Conservation (phyloP, 1,140 invertebrate genomes). For the Paralvinella palmiformis region DNA sequence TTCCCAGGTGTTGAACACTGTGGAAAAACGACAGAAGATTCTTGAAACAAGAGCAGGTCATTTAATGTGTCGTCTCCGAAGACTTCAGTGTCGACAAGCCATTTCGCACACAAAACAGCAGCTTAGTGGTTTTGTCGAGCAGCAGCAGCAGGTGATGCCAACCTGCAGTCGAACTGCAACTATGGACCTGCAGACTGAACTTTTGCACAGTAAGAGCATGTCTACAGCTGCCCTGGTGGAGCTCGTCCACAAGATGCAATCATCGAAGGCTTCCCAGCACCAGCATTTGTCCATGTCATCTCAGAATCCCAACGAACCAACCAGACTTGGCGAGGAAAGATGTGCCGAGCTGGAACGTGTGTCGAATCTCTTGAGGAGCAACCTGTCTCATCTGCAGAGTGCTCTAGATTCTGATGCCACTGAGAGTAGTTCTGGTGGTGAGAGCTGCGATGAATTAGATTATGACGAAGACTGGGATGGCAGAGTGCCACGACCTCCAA, state of each 20-base stretch:
- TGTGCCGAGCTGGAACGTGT: constrained; percentile 39
- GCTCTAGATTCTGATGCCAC: constrained; percentile 87
- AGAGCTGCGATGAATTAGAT: constrained; percentile 85
- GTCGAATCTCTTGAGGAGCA: constrained; percentile 61
- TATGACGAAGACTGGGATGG: constrained; percentile 19
- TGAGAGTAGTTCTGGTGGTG: constrained; percentile 84
- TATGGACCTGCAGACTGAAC: constrained; percentile 40
- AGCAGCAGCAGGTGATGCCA: constrained; percentile 57
- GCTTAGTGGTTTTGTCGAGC: constrained; percentile 64
- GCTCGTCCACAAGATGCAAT: constrained; percentile 55
- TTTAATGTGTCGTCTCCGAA: constrained; percentile 65
- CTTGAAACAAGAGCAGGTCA: constrained; percentile 64
- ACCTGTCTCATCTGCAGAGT: constrained; percentile 64
- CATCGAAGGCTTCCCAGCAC: constrained; percentile 31
- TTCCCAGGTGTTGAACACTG: constrained; percentile 22
- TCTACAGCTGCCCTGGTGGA: constrained; percentile 55
- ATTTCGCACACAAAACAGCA: constrained; percentile 71
- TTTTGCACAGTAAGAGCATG: constrained; percentile 50
- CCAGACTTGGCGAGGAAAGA: constrained; percentile 31
- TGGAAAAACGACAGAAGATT: constrained; percentile 55
- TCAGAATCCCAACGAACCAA: constrained; percentile 14
- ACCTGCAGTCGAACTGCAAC: constrained; percentile 10
- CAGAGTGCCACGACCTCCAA: constrained; percentile 19
- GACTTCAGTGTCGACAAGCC: constrained; percentile 65
- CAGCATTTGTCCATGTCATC: constrained; percentile 19